These are phyloP conservation scores for Penaeus japonicus DNA, from an alignment of 1,140 invertebrate genomes.

Conservation along the genomic window DNA sequence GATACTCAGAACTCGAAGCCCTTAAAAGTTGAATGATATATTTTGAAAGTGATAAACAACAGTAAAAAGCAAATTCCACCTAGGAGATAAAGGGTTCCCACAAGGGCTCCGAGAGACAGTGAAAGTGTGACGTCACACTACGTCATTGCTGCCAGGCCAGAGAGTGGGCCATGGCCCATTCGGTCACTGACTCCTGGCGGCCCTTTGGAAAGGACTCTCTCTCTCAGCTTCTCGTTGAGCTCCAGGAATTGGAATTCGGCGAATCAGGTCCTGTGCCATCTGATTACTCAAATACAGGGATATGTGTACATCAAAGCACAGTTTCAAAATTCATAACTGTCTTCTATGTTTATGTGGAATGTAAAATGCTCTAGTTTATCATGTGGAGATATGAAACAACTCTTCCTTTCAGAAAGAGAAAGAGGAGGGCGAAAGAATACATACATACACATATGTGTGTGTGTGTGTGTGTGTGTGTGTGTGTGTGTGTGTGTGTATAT, in stretches of 20 bases:
- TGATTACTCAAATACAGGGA: too few species aligned
- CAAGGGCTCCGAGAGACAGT: conserved; percentile 30
- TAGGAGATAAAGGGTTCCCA: not conserved
- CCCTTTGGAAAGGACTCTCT: not conserved
- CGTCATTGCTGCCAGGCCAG: conserved; percentile 14
- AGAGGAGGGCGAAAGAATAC: not conserved
- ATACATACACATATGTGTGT: not conserved
- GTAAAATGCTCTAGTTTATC: too few species aligned
- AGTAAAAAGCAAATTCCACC: not conserved
- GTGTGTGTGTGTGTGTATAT: not conserved
- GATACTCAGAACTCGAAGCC: too few species aligned
- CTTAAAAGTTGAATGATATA: too few species aligned
- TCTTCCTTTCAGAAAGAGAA: not conserved
- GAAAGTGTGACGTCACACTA: conserved; percentile 43
- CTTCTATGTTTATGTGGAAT: too few species aligned
- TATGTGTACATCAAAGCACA: too few species aligned
- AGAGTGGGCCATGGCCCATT: conserved; percentile 13
- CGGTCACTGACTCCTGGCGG: conserved; percentile 38
- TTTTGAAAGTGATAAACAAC: not conserved
- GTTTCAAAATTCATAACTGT: too few species aligned
- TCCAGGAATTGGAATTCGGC: too few species aligned
- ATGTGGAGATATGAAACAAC: not conserved
- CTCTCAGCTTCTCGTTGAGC: not conserved
- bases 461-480: not conserved
- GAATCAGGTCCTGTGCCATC: too few species aligned